These are phyloP conservation scores for Eupithecia vulgata DNA, from an alignment of 2,888 invertebrate species.

Conservation along the genomic window DNA sequence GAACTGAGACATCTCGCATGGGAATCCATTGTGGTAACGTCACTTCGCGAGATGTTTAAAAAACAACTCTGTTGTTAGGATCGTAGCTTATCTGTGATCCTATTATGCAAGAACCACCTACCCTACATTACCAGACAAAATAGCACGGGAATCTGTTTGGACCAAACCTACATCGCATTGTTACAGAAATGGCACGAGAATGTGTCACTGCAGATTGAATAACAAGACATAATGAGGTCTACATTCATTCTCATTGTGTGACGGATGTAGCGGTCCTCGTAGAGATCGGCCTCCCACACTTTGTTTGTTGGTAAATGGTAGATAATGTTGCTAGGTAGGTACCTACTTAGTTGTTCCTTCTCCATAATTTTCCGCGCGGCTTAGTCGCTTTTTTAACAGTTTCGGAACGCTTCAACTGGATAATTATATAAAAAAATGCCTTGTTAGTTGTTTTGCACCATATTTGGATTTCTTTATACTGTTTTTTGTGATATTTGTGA, in stretches of 20 bases:
- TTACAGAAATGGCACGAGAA: constrained; percentile 23
- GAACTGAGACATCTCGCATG: neutral
- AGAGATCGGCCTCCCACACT: constrained; percentile 35
- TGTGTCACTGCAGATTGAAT: constrained; percentile 33
- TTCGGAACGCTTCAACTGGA: neutral
- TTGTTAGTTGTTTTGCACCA: too few relatives aligned
- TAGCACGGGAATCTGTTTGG: neutral
- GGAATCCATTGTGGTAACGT: neutral
- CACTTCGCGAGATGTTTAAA: neutral
- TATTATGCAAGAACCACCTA: too few relatives aligned
- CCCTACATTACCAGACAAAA: neutral
- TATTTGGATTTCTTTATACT: too few relatives aligned
- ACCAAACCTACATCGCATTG: constrained; percentile 4
- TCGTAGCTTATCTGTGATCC: too few relatives aligned
- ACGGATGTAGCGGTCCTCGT: constrained; percentile 33
- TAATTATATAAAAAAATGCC: neutral
- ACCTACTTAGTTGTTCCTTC: neutral
- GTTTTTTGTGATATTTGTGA: too few relatives aligned
- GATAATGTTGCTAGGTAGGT: neutral
- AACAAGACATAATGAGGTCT: constrained; percentile 33
- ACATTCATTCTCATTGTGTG: constrained; percentile 30
- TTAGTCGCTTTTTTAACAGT: neutral
- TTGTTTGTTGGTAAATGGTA: neutral
- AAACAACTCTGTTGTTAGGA: too few relatives aligned
- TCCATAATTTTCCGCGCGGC: neutral